Evolutionary conservation across 2,797 vertebrate species (phyloP), one percentile per base, ranked within the genome.

Genomic region (Clamator glandarius): DNA sequence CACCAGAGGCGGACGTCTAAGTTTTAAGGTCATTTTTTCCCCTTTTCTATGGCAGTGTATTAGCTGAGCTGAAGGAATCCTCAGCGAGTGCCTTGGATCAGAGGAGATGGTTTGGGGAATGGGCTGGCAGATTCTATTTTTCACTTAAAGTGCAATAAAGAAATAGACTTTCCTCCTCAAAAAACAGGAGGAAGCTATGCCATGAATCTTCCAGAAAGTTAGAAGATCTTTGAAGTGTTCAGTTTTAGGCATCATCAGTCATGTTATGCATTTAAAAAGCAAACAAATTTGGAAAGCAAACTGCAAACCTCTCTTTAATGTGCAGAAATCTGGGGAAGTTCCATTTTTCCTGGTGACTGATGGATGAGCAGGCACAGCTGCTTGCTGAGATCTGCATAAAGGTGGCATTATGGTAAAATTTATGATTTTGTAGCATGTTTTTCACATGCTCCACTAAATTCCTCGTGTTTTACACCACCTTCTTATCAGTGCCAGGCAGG

Each of bases 1-100:
- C 86, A 84, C 86, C 70, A 50, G 93, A 96, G 90, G 92, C 94
- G 89, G 78, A 74, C 83, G 78, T 77, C 93, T n/a, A 2, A 72
- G 90, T 90, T 74, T 92, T 95, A 69, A 95, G 90, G 94, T 96
- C 75, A 84, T 84, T 89, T 64, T 46, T 66, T 72, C 7, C 23
- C 44, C 68, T 95, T 94, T 94, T 85, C 62, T 85, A 80, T 44
- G 75, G 72, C 89, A 94, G 87, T 74, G 62, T 24, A 50, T 72
- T 63, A 87, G 81, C 81, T 57, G 81, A 90, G 92, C 88, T 92
- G 90, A 59, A 84, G 86, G 88, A 82, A 90, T 64, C 44, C 84
- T 74, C 11, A 0, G 54, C 63, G 31, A 94, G 61, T 66, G 93
- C 95, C 92, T 85, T 80, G 92, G 93, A 90, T 93, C 68, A 92